A percentile compares a stretch with the other conserved stretches of the same genome.
Evolutionary conservation across 2,888 invertebrate species (phyloP).

Genomic region (Neoitamus cyanurus): DNA sequence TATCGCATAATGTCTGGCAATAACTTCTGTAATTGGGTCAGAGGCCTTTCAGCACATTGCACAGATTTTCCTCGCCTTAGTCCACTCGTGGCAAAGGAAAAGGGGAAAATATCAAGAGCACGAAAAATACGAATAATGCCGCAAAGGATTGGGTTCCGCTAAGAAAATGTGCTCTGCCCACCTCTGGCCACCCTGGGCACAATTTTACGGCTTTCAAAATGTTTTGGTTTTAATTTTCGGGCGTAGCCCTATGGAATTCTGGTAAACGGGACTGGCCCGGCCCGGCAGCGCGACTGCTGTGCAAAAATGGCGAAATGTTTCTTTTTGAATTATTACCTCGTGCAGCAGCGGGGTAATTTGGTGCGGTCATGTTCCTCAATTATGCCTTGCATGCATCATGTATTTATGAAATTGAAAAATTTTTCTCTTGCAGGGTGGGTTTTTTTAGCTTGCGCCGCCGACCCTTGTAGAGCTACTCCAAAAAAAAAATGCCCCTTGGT

Average conservation of each 20-base stretch:
- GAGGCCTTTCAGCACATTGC: constrained; percentile 37
- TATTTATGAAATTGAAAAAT: constrained; percentile 20
- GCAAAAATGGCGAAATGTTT: neutral
- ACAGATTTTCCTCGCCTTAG: neutral
- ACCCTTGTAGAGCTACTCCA: neutral
- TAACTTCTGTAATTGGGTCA: constrained; percentile 41
- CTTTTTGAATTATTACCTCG: neutral
- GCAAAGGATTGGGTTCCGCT: neutral
- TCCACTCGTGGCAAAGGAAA: neutral
- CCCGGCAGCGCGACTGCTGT: neutral
- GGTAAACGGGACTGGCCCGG: neutral
- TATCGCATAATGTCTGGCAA: constrained; percentile 25
- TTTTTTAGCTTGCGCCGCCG: neutral
- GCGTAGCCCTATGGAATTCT: neutral
- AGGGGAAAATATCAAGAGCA: neutral
- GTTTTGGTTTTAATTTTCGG: constrained; percentile 33
- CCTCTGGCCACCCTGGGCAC: neutral
- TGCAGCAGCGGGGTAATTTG: constrained; percentile 1
- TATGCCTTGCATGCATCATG: constrained; percentile 34
- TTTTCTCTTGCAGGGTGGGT: neutral
- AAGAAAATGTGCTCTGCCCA: neutral
- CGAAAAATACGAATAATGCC: neutral
- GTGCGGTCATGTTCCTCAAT: constrained; percentile 33
- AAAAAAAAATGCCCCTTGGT: neutral
- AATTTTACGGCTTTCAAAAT: constrained; percentile 34